These are phyloP conservation scores for Trachelus iudaicus DNA, from an alignment of 2,888 invertebrate genomes.

Conservation along the genomic window DNA sequence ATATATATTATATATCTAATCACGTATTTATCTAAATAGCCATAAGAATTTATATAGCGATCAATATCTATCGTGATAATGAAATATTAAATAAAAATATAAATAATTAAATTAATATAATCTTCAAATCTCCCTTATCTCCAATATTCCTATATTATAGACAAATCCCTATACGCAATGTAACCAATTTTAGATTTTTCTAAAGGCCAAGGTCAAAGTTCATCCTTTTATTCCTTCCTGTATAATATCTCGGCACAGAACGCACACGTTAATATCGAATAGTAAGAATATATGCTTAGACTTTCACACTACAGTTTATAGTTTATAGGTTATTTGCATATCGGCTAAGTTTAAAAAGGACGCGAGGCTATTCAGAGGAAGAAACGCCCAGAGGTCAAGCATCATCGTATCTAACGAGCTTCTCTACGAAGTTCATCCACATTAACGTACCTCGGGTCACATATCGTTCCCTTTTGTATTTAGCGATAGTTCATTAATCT, in stretches of 20 bases:
- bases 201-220: not conserved
- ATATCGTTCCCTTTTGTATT: conserved; percentile 2
- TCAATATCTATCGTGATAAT: not conserved
- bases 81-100: not conserved
- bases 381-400: conserved; percentile 12
- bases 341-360: conserved; percentile 6
- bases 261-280: not conserved
- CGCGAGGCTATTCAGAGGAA: conserved; percentile 8
- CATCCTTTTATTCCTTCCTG: not conserved
- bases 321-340: conserved; percentile 14
- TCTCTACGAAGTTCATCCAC: not conserved
- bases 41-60: not conserved
- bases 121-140: not conserved
- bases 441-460: conserved; percentile 1
- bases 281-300: not conserved
- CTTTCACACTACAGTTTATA: not conserved
- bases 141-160: not conserved
- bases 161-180: not conserved
- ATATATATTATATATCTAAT: too few relatives aligned
- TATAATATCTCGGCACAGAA: not conserved
- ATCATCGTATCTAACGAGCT: not conserved
- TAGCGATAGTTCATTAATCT: conserved; percentile 7
- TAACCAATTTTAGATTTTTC: not conserved
- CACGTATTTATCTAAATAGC: not conserved
- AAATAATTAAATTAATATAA: too few relatives aligned